Evolutionary conservation across 2,888 invertebrate species (phyloP), one percentile per base, ranked within the genome.

Genomic region (Nebria brevicollis): DNA sequence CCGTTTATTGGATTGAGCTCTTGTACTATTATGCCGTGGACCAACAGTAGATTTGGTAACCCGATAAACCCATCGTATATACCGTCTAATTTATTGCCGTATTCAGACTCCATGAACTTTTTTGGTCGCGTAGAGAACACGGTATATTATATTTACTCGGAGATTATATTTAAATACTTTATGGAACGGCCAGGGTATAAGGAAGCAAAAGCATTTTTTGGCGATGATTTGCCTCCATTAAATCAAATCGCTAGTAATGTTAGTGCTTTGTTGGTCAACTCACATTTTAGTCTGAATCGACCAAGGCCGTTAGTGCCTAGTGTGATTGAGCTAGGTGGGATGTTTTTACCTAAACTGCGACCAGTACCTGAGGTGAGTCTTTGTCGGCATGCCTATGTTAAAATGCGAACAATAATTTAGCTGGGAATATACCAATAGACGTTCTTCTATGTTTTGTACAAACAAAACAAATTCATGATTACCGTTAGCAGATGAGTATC

Each of bases 1-100:
- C 91, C 91, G 1, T 89, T 90, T 74, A 91, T 92, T 77, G 90
- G 90, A 1, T 86, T 92, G 80, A 89, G 90, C 1, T 90, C 92
- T 0, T 90, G 90, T 82, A 88, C 88, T 2, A 72, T 91, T 80
- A 85, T 91, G 83, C 90, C 91, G 0, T 90, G 89, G 88, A 85
- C 88, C 1, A 89, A 89, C 79, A 85, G 87, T 1, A 87, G 89
- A 72, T 84, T 91, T 10, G 91, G 90, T 0, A 87, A 91, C 20
- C 90, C 91, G 0, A 89, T 89, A 80, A 87, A 90, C 84, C 87
- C 90, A 1, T 86, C 89, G 1, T 88, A 89, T 20, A 88, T 91
- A 81, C 87, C 90, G 0, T 88, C 87, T 83, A 89, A 90, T 82
- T 90, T 90, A 82, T 87, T 89, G n/a, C 86, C 83, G 43, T 82